Evolutionary conservation across 2,113 vertebrate genomes (phyloP), one percentile per base, ranked within the genome.

Genomic region (Hemiscyllium ocellatum): DNA sequence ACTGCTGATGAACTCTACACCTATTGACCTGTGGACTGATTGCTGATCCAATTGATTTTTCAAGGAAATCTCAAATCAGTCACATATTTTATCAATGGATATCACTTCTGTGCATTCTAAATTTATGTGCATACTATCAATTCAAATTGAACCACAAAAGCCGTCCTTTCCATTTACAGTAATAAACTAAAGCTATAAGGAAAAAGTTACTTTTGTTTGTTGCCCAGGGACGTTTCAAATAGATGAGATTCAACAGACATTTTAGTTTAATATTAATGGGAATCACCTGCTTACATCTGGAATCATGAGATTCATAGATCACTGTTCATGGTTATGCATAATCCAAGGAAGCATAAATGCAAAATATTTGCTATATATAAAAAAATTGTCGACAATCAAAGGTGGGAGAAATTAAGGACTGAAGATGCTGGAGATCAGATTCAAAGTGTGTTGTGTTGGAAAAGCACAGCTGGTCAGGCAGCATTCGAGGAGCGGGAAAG

Each of bases 21-120:
- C 29, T 29, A 50, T 33, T 95, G 42, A 52, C 47, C 94, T 76
- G 37, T 17, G 17, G 61, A 91, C 33, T 65, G 56, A 91, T 91
- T 91, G 61, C 42, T 52, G 24, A 72, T 72, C 69, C 13, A 33
- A 94, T 94, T 94, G 65, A 42, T 12, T 94, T 68, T 94, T 15
- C 91, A 70, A 69, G 42, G 8, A 70, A 47, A 68, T 26, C 19
- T 94, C 91, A 70, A 69, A 19, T 70, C n/a, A 47, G 91, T 69
- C 91, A 94, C 91, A 47, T 94, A 66, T 42, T 69, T 94, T 70
- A 37, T 68, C 69, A 68, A 69, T 70, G n/a, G 42, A 94, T 70
- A 94, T 70, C n/a, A 37, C 66, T 69, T 47, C 10, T 47, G n/a
- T 37, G 47, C 42, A 94, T 70, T 94, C 37, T 37, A 69, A 68